These are phyloP conservation scores for Montipora capricornis DNA, from an alignment of 64 coral and sea anemone genomes.

Conservation along the genomic window DNA sequence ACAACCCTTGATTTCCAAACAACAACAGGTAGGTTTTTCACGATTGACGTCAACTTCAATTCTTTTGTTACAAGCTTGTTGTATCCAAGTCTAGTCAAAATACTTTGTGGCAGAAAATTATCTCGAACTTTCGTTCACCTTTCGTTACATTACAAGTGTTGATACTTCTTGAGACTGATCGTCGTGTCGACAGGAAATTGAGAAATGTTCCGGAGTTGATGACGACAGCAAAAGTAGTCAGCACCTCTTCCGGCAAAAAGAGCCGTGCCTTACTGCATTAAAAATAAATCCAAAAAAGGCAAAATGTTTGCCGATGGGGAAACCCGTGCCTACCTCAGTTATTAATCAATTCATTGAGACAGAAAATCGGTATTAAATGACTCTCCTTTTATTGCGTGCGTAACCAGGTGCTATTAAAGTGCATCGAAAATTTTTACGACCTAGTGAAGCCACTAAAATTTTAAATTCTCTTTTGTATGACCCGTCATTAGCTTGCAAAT, in stretches of 20 bases:
- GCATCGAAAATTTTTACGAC: too few species aligned
- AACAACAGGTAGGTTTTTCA: not conserved
- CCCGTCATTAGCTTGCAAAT: too few species aligned
- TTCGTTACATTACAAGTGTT: not conserved
- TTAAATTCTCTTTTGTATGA: too few species aligned
- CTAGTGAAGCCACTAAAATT: too few species aligned
- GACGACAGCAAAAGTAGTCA: not conserved
- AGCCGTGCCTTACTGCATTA: not conserved
- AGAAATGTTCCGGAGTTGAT: not conserved
- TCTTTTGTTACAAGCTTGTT: not conserved
- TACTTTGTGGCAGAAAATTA: not conserved
- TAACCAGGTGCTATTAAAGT: too few species aligned
- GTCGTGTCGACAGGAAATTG: conserved; percentile 3
- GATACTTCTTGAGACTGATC: not conserved
- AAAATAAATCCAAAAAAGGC: not conserved
- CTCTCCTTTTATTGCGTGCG: too few species aligned
- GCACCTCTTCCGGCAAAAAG: not conserved
- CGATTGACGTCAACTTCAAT: conserved; percentile 6
- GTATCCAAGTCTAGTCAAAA: not conserved
- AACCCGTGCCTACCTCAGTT: too few species aligned
- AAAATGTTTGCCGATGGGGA: not conserved
- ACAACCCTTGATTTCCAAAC: conserved; percentile 18
- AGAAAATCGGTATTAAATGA: too few species aligned
- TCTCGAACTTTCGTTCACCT: not conserved
- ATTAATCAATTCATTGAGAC: too few species aligned